Evolutionary conservation across 2,797 vertebrate genomes (phyloP).

Genomic region (Melanotaenia nigrans): DNA sequence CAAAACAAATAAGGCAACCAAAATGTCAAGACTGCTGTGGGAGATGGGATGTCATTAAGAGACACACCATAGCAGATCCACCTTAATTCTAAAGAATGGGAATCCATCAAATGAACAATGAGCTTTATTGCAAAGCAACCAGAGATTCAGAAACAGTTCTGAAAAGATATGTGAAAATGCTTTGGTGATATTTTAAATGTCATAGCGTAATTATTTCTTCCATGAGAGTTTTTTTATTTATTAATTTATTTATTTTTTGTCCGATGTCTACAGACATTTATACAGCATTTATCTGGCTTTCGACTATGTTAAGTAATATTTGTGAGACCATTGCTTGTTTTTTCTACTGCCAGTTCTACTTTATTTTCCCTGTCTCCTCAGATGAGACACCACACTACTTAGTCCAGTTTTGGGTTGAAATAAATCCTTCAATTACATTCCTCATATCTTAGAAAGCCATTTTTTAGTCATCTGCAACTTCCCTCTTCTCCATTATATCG

Average conservation of each 20-base stretch:
- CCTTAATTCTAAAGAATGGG: slow-evolving; percentile 67
- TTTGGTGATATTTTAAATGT: slow-evolving; percentile 64
- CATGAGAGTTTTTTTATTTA: slow-evolving; percentile 16
- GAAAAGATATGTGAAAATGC: slow-evolving; percentile 37
- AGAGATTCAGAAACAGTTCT: slow-evolving; percentile 47
- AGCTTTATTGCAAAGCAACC: slow-evolving; percentile 64
- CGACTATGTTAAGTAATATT: neutral
- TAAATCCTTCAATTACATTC: too few relatives aligned
- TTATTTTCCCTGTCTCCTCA: too few relatives aligned
- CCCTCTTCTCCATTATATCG: too few relatives aligned
- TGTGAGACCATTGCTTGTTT: too few relatives aligned
- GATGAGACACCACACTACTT: too few relatives aligned
- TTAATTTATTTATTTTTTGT: neutral
- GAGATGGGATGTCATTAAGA: slow-evolving; percentile 66
- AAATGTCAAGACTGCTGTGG: slow-evolving; percentile 82
- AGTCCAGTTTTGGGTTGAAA: too few relatives aligned
- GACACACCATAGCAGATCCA: slow-evolving; percentile 63
- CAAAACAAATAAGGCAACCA: slow-evolving; percentile 78
- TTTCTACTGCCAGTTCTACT: too few relatives aligned
- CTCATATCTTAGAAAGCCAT: too few relatives aligned
- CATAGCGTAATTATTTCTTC: slow-evolving; percentile 48
- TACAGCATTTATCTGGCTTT: neutral
- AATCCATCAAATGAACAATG: slow-evolving; percentile 49
- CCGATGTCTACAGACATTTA: neutral
- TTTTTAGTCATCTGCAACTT: too few relatives aligned